These are phyloP conservation scores for Hemitrygon akajei DNA, from an alignment of 2,797 vertebrate genomes.

Conservation along the genomic window DNA sequence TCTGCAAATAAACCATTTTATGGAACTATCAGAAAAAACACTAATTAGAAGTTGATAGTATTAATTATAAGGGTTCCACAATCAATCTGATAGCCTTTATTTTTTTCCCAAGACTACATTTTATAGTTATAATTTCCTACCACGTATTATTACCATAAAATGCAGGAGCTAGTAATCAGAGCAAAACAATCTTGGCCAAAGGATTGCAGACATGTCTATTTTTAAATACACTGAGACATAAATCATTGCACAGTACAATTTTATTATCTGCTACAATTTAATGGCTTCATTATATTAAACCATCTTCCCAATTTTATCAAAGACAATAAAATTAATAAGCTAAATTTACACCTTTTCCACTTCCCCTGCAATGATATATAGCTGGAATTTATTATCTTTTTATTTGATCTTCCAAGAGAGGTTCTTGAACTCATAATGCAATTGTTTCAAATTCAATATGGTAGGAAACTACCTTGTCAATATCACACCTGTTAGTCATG, in stretches of 20 bases:
- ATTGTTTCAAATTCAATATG: not conserved
- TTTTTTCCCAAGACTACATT: not conserved
- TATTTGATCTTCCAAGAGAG: not conserved
- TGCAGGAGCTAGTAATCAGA: not conserved
- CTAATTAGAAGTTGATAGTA: not conserved
- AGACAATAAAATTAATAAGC: not conserved
- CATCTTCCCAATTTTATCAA: not conserved
- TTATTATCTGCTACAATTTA: not conserved
- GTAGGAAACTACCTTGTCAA: not conserved
- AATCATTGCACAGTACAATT: not conserved
- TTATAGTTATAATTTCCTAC: not conserved
- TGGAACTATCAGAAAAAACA: not conserved
- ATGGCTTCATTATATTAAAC: not conserved
- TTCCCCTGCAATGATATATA: not conserved
- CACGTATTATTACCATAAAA: not conserved
- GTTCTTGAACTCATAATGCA: not conserved
- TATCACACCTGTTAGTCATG: not conserved
- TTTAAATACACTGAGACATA: not conserved
- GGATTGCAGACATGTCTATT: not conserved
- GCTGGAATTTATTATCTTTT: not conserved
- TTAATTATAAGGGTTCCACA: not conserved
- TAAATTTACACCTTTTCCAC: not conserved
- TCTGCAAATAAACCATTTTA: not conserved
- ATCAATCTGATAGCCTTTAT: not conserved
- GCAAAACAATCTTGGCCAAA: not conserved